A percentile compares a stretch with the other conserved stretches of the same genome.
phyloP scores from a whole-genome alignment of 2,888 invertebrate genomes.

The Cryptosula pallasiana region DNA sequence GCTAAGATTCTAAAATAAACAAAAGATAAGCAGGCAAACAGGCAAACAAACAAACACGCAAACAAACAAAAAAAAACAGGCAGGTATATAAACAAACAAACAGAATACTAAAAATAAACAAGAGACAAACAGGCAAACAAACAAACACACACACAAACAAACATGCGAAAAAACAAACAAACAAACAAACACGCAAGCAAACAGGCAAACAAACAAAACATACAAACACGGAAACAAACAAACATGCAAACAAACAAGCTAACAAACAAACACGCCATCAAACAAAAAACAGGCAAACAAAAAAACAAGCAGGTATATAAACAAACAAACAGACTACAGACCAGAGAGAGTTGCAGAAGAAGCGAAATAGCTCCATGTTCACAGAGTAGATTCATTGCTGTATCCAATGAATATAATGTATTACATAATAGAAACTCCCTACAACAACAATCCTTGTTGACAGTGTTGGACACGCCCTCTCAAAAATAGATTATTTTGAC shows the following conservation, averaged over 20 bases:
- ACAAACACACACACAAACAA: too few species aligned
- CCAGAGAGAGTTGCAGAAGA: not conserved
- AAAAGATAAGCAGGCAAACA: too few species aligned
- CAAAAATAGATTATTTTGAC: too few species aligned
- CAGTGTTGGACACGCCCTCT: too few species aligned
- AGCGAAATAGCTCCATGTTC: not conserved
- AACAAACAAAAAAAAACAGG: not conserved
- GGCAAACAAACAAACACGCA: too few species aligned
- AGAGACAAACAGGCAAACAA: too few species aligned
- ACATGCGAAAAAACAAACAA: not conserved
- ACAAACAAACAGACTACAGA: not conserved
- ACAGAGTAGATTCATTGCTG: conserved; percentile 5
- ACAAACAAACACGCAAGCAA: not conserved
- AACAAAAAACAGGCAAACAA: too few species aligned
- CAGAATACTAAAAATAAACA: not conserved
- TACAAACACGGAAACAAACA: too few species aligned
- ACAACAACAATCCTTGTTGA: not conserved
- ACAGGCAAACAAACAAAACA: not conserved
- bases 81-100: not conserved
- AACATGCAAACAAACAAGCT: too few species aligned
- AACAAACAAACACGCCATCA: too few species aligned
- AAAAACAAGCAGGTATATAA: not conserved
- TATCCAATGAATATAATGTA: not conserved
- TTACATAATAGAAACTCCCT: conserved; percentile 10
- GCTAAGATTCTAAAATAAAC: too few species aligned